phyloP scores from a whole-genome alignment of 2,797 vertebrate genomes.

The Sternotherus odoratus region DNA sequence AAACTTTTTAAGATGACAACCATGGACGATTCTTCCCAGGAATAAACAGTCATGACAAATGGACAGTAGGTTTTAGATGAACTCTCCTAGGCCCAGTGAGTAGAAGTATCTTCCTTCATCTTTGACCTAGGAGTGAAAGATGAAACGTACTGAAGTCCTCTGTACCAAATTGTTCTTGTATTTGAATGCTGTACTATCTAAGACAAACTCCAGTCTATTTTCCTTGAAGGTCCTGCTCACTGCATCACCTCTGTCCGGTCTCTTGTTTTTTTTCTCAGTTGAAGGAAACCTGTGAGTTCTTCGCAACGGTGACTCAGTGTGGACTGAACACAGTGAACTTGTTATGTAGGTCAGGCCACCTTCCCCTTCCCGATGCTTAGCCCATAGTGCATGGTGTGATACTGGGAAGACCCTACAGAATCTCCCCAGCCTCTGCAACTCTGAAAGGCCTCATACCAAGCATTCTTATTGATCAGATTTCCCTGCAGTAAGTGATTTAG shows the following conservation, averaged over 20 bases:
- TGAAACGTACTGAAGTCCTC: not conserved
- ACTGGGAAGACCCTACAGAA: constrained; percentile 36
- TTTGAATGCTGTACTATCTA: constrained; percentile 26
- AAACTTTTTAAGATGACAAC: constrained; percentile 62
- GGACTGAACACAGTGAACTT: not conserved
- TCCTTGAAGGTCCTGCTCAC: not conserved
- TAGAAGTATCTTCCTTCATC: constrained; percentile 13
- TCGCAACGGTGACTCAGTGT: rapidly evolving
- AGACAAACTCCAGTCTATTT: constrained; percentile 22
- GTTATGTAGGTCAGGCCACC: rapidly evolving
- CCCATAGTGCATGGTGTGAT: constrained; percentile 59
- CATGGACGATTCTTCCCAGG: constrained; percentile 65
- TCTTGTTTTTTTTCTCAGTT: not conserved
- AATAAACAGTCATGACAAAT: constrained; percentile 5
- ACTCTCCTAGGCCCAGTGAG: constrained; percentile 47
- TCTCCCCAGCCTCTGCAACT: constrained; percentile 15
- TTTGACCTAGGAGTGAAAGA: constrained; percentile 38
- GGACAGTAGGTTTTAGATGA: constrained; percentile 73
- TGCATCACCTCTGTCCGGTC: not conserved
- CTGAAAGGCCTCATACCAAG: constrained; percentile 5
- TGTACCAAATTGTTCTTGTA: not conserved
- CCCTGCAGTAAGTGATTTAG: constrained; percentile 37
- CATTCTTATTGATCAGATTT: not conserved
- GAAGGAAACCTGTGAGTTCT: not conserved
- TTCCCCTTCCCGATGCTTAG: not conserved